Conservation (phyloP, 2,888 invertebrate genomes). For the Polydrusus tereticollis region DNA sequence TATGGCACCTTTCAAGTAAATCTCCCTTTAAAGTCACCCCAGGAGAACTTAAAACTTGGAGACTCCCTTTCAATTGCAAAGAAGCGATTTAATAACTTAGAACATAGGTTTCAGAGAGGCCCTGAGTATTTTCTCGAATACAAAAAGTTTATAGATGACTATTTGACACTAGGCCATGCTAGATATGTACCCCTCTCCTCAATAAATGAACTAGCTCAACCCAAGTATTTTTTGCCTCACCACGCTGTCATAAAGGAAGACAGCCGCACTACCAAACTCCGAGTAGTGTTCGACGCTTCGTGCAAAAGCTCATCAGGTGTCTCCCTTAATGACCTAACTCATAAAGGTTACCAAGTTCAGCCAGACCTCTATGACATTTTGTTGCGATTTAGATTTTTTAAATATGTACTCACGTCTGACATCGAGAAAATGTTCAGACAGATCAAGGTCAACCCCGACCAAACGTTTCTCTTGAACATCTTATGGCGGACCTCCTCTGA, state of each 20-base stretch:
- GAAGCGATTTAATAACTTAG: conserved; percentile 20
- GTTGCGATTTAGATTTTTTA: conserved; percentile 13
- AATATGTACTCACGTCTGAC: conserved; percentile 32
- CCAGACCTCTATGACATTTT: conserved; percentile 41
- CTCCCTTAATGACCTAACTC: conserved; percentile 38
- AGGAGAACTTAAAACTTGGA: conserved; percentile 11
- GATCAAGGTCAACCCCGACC: conserved; percentile 24
- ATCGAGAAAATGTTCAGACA: conserved; percentile 37
- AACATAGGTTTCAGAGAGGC: conserved; percentile 11
- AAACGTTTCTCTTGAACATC: background rate
- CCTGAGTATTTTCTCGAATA: background rate
- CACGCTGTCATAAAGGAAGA: conserved; percentile 37
- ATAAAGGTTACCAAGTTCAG: conserved; percentile 34
- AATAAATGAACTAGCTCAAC: background rate
- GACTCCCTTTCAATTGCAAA: conserved; percentile 16
- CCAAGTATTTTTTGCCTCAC: conserved; percentile 30
- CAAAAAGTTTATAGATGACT: too few relatives aligned
- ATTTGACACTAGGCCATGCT: conserved; percentile 11
- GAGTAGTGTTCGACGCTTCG: conserved; percentile 41
- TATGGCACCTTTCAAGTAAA: conserved; percentile 26
- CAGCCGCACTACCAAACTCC: conserved; percentile 41
- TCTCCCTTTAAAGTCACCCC: conserved; percentile 16
- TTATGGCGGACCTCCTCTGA: conserved; percentile 19
- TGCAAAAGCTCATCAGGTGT: background rate
- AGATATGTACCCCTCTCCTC: background rate